Conservation (phyloP, 2,113 vertebrate species). For the Peromyscus leucopus region DNA sequence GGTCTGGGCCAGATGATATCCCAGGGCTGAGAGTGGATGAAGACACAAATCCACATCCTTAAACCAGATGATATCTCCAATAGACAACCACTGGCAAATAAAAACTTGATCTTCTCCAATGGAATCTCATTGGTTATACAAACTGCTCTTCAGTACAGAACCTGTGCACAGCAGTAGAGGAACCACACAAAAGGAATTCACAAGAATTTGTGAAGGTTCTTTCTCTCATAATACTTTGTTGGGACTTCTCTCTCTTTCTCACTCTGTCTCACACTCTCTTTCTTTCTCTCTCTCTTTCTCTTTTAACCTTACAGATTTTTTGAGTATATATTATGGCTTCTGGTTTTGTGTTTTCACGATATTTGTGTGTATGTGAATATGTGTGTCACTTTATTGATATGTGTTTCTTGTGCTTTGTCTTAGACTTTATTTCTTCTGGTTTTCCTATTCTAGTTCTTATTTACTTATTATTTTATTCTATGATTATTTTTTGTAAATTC, state of each 20-base stretch:
- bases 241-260: too few relatives aligned
- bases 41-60: neutral
- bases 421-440: neutral
- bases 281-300: too few relatives aligned
- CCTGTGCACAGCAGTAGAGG: neutral
- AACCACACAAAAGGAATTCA: neutral
- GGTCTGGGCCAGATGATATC: neutral
- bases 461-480: neutral
- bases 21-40: neutral
- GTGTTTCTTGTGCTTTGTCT: neutral
- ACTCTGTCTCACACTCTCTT: too few relatives aligned
- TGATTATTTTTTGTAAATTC: neutral
- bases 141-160: neutral
- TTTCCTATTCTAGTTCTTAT: neutral
- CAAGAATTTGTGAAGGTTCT: neutral
- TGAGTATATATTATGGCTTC: neutral
- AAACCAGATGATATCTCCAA: neutral
- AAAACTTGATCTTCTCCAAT: neutral
- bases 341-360: too few relatives aligned
- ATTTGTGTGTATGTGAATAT: neutral
- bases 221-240: too few relatives aligned
- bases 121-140: neutral
- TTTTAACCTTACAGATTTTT: neutral
- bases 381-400: neutral
- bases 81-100: neutral